These are phyloP conservation scores for Setipinna tenuifilis DNA, from an alignment of 2,797 vertebrate species.

Conservation along the genomic window DNA sequence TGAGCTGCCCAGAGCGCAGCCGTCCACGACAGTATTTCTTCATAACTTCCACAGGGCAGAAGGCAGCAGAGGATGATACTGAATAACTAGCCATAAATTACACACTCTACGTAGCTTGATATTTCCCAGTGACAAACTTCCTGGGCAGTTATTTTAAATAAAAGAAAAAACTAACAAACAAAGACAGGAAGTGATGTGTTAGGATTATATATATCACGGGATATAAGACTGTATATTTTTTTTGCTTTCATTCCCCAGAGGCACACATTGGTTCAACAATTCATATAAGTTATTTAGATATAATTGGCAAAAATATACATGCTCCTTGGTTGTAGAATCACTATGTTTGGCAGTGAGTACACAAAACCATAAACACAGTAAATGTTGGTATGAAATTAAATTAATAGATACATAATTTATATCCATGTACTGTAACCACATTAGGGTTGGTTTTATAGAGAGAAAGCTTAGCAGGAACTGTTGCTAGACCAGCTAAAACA, in stretches of 20 bases:
- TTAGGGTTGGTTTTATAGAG: no score
- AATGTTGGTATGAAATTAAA: neutral
- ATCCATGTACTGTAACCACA: neutral
- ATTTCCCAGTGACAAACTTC: neutral
- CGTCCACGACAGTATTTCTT: neutral
- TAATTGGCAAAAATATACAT: no score
- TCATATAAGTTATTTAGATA: no score
- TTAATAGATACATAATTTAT: neutral
- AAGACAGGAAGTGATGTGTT: neutral
- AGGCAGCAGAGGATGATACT: neutral
- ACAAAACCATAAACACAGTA: no score
- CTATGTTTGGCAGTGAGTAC: no score
- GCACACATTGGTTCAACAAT: no score
- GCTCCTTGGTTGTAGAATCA: no score
- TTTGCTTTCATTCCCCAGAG: no score
- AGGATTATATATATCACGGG: no score
- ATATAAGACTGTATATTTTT: no score
- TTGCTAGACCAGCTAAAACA: no score
- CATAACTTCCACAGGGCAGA: neutral
- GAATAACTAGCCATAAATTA: slow-evolving; percentile 4
- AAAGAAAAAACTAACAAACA: neutral
- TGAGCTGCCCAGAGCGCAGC: slow-evolving; percentile 13
- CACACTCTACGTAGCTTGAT: neutral
- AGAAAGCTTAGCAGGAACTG: no score
- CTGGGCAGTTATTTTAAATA: neutral